Evolutionary conservation across 2,888 invertebrate species (phyloP), one percentile per base, ranked within the genome.

Genomic region (Amiota minor): DNA sequence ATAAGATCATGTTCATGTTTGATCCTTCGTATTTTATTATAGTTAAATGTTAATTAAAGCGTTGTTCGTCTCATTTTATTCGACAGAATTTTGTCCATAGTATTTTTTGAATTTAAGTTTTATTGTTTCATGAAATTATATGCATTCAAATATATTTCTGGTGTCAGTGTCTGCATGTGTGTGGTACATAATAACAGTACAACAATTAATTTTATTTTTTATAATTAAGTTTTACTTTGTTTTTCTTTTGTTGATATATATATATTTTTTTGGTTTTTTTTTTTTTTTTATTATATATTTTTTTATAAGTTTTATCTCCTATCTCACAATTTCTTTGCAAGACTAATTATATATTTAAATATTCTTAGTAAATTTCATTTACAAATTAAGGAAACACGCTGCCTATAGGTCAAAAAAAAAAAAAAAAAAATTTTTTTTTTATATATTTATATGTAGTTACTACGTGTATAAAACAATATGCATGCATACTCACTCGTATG

Each of bases 401-500:
- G 84, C 84, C 82, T 85, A 82, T 84, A 82, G 84, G 85, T 84
- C 82, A 82, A 82, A 82, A 81, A 85, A 85, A 71, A 69, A 74
- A 75, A 68, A 73, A 77, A 70, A 70, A 64, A n/a, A 62, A 46
- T 81, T 76, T 78, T 80, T 81, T 82, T 81, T 78, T 80, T 78
- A 82, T 78, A 83, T 77, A 74, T 84, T 83, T 78, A 80, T 76
- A 84, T 77, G 76, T 75, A 53, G 81, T 83, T 81, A 85, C 77
- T 82, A 85, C 85, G 79, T 76, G 82, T 82, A 82, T 76, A 83
- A 85, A 82, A 85, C 84, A 85, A 85, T 84, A 82, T 82, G 81
- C 77, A 84, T 85, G 83, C 84, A 49, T 82, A 84, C 6, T 35
- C 35, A 35, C 35, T 35, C 35, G 35, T 35, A 6, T 35, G 35